Evolutionary conservation across 2,797 vertebrate genomes (phyloP).

Genomic region (Mormyrus hasselquistii): DNA sequence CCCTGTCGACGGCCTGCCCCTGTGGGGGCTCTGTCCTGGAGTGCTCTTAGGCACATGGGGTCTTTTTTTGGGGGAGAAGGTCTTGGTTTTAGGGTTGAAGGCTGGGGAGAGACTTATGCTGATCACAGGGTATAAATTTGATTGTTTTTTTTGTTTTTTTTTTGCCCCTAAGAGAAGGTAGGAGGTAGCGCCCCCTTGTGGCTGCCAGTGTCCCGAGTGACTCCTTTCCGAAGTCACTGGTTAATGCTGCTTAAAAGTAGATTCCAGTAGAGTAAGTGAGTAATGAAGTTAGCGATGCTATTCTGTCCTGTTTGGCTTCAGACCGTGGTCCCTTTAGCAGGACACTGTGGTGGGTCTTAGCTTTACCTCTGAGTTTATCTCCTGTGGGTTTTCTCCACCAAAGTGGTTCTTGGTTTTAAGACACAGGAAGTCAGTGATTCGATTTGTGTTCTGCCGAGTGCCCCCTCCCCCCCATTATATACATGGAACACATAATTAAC

Average conservation of each 20-base stretch:
- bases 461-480: not conserved
- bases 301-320: not conserved
- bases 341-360: not conserved
- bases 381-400: not conserved
- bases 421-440: not conserved
- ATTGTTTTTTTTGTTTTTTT: not conserved
- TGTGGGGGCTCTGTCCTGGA: slow-evolving; percentile 37
- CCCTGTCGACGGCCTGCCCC: slow-evolving; percentile 40
- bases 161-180: not conserved
- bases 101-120: not conserved
- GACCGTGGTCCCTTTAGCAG: not conserved
- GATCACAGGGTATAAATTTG: not conserved
- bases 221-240: not conserved
- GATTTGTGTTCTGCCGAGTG: not conserved
- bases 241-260: not conserved
- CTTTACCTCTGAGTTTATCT: not conserved
- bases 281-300: not conserved
- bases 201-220: not conserved
- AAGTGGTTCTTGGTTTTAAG: not conserved
- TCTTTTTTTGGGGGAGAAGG: slow-evolving; percentile 16
- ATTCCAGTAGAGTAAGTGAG: not conserved
- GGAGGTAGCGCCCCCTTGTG: not conserved
- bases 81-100: not conserved
- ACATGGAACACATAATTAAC: not conserved
- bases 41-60: slow-evolving; percentile 41